Base-by-base conservation (phyloP, 2,888 invertebrate species). In the Acholoe squamosa region DNA sequence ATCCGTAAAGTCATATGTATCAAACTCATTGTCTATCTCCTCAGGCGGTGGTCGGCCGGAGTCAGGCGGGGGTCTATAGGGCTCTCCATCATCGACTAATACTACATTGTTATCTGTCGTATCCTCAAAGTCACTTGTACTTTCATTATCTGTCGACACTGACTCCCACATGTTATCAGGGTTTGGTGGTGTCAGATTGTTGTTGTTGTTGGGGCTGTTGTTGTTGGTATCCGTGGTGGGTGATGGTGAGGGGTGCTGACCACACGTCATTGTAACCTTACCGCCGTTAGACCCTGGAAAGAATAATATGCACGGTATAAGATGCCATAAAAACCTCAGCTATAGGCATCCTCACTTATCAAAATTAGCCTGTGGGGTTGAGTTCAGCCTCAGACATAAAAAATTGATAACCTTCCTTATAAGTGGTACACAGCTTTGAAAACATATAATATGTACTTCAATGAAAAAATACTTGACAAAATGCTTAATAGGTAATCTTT, bases 1-100 rank as follows among this genome's bases (percentile, higher is more conserved):
- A 25, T 90, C 90, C 22, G 43, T 56, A 33, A 90, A 90, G 56
- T 90, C 90, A 71, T 90, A 90, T 25, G 90, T 90, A 22, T 90
- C 90, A 84, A 90, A 90, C 84, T 76, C 76, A 34, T 77, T 86
- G 54, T 86, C 54, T 0, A 86, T 0, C 56, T 86, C 86, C 52
- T 86, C 86, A 10, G 54, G 12, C 33, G 52, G 31, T 3, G 86
- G 19, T 25, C 31, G 28, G 25, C 80, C 43, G 28, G 31, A 28
- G 3, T 22, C 43, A 25, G 28, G 34, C 7, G 84, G 16, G 16
- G 84, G 43, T 52, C 61, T 80, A 25, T 31, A 52, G 7, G 19
- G 16, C 0, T 52, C 54, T 12, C 28, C 22, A 33, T 89, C 67
- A 16, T 89, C 89, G 7, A 89, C 56, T 16, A 89, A 34, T 22